phyloP scores from a whole-genome alignment of 2,888 invertebrate species.

The Dasypogon diadema region DNA sequence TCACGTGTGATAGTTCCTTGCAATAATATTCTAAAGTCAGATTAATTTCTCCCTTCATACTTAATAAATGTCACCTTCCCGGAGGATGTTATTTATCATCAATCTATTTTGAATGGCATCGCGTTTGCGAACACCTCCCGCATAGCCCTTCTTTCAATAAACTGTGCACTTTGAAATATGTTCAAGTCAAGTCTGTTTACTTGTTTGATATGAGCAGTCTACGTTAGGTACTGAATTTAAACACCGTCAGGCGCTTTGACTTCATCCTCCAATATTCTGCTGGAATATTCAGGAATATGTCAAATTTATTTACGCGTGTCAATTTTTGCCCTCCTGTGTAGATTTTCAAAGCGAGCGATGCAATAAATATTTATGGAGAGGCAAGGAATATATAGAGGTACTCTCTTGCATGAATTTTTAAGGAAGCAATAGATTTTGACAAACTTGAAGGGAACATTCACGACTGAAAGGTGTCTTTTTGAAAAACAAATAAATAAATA shows the following conservation, averaged over 20 bases:
- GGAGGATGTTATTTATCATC: neutral
- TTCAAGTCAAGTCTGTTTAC: constrained; percentile 30
- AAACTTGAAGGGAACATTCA: too few relatives aligned
- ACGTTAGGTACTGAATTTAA: constrained; percentile 9
- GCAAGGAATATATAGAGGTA: neutral
- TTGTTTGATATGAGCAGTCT: constrained; percentile 31
- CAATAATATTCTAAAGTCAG: constrained; percentile 25
- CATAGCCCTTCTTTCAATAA: constrained; percentile 29
- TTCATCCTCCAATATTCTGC: constrained; percentile 15
- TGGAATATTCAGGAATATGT: constrained; percentile 34
- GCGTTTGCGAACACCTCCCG: constrained; percentile 2
- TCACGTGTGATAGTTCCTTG: too few relatives aligned
- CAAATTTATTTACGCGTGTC: constrained; percentile 40
- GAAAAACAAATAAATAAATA: too few relatives aligned
- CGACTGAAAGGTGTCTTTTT: too few relatives aligned
- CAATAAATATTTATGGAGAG: constrained; percentile 42
- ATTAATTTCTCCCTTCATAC: constrained; percentile 34
- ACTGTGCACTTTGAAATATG: neutral
- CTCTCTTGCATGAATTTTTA: constrained; percentile 22
- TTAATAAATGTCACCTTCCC: constrained; percentile 29
- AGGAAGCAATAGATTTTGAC: constrained; percentile 11
- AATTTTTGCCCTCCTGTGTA: neutral
- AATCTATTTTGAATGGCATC: too few relatives aligned
- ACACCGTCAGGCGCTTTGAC: constrained; percentile 17
- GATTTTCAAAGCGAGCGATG: constrained; percentile 1